Base-by-base conservation (phyloP, 2,888 invertebrate genomes). In the Patella caerulea region DNA sequence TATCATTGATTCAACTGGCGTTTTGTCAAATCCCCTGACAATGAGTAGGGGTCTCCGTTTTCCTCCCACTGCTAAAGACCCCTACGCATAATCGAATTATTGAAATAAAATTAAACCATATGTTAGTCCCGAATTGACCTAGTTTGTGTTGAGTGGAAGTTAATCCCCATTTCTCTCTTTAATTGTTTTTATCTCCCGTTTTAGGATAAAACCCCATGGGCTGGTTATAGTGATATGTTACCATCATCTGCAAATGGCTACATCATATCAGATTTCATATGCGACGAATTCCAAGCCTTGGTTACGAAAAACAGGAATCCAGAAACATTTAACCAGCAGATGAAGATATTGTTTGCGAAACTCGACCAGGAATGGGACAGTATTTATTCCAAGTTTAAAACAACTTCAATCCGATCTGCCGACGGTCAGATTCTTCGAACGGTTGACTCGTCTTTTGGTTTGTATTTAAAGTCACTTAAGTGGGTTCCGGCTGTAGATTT, bases 401-500 rank as follows among this genome's bases (percentile, higher is more conserved):
- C 71, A 11, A 84, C 86, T 1, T 74, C 81, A 45, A 78, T 88
- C 7, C 74, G 80, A 17, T 80, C 81, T n/a, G 80, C 78, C 34
- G 83, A 83, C 56, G 84, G 83, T 12, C 79, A 80, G 17, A 73
- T 55, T 1, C 77, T 87, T 9, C 73, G 79, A 19, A 85, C 86
- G 5, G 83, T 84, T 4, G 84, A 84, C 12, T 85, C 89, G 0
- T 89, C 91, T 0, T 89, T 91, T 75, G 83, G 86, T 75, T 83
- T 89, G 24, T 73, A 84, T 69, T 82, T 91, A 55, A 81, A 82
- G 65, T 81, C 81, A 3, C 71, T 84, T 17, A 74, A 78, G 14
- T 91, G 91, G 91, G 75, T 90, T 34, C 91, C 90, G 14, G 86
- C 86, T 0, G 52, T 82, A 17, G 76, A 84, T 78, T 45, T 65